These are phyloP conservation scores for Sclerodermus sp. DNA, from an alignment of 2,888 invertebrate species.

Conservation along the genomic window DNA sequence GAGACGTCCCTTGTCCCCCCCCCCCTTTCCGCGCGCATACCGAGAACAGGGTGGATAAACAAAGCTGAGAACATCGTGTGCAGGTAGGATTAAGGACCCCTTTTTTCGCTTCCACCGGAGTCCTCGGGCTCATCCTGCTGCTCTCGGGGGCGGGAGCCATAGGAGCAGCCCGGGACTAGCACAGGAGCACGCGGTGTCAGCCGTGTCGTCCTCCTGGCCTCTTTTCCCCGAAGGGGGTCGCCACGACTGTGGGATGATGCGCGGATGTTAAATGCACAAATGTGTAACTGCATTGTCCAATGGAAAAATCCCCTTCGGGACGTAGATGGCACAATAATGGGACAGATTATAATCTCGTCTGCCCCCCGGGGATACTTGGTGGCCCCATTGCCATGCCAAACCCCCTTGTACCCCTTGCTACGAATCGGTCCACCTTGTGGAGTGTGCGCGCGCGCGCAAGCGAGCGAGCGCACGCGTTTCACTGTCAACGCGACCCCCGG, in stretches of 20 bases:
- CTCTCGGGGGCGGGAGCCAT: too few species aligned
- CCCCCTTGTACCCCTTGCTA: not conserved
- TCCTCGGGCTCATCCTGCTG: too few species aligned
- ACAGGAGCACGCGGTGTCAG: not conserved
- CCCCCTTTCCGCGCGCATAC: slow-evolving; percentile 11
- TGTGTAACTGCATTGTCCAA: slow-evolving; percentile 57
- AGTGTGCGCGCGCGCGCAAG: too few species aligned
- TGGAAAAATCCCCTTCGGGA: slow-evolving; percentile 55
- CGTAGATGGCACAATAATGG: slow-evolving; percentile 58
- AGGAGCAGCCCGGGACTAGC: too few species aligned
- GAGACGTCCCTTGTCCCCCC: not conserved
- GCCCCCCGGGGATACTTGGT: slow-evolving; percentile 45
- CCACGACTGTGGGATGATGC: slow-evolving; percentile 28
- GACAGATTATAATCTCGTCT: slow-evolving; percentile 58
- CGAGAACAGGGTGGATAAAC: slow-evolving; percentile 28
- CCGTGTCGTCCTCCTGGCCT: not conserved
- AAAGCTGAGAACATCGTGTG: slow-evolving; percentile 54
- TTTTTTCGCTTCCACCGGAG: slow-evolving; percentile 40
- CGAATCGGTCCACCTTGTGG: too few species aligned
- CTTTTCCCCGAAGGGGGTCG: not conserved
- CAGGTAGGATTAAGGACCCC: slow-evolving; percentile 57
- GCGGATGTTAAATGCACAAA: slow-evolving; percentile 55
- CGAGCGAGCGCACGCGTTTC: too few species aligned
- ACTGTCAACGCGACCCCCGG: too few species aligned
- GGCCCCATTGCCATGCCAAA: not conserved